phyloP scores from a whole-genome alignment of 2,113 vertebrate species.

The Chloropsis hardwickii region DNA sequence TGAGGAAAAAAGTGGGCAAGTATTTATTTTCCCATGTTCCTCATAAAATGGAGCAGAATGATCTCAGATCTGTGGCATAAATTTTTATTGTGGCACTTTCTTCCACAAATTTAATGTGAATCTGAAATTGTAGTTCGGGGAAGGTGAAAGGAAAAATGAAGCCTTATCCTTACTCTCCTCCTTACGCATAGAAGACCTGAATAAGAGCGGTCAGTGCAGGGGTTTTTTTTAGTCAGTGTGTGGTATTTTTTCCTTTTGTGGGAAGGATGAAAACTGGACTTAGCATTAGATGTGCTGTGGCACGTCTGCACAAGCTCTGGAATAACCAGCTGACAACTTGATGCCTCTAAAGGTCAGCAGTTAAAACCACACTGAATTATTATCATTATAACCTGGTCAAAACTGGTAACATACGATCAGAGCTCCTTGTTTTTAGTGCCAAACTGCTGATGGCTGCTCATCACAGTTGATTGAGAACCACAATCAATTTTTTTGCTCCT shows the following conservation, averaged over 20 bases:
- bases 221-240: rapidly evolving
- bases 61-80: neutral
- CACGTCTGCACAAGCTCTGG: rapidly evolving
- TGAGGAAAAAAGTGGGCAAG: rapidly evolving
- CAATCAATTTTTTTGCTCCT: neutral
- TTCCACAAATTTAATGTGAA: neutral
- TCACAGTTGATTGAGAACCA: neutral
- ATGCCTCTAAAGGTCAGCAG: neutral
- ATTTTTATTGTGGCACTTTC: neutral
- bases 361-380: neutral
- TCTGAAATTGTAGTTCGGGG: neutral
- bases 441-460: neutral
- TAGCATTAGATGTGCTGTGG: neutral
- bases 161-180: neutral
- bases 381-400: neutral
- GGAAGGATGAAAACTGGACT: neutral
- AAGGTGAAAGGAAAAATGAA: neutral
- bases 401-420: neutral
- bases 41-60: neutral
- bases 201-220: neutral
- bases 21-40: neutral
- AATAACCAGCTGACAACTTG: neutral
- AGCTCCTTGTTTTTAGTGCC: neutral
- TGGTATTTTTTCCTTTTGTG: neutral
- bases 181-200: neutral